Evolutionary conservation across 2,888 invertebrate genomes (phyloP), one percentile per base, ranked within the genome.

Genomic region (Keiferia lycopersicella): DNA sequence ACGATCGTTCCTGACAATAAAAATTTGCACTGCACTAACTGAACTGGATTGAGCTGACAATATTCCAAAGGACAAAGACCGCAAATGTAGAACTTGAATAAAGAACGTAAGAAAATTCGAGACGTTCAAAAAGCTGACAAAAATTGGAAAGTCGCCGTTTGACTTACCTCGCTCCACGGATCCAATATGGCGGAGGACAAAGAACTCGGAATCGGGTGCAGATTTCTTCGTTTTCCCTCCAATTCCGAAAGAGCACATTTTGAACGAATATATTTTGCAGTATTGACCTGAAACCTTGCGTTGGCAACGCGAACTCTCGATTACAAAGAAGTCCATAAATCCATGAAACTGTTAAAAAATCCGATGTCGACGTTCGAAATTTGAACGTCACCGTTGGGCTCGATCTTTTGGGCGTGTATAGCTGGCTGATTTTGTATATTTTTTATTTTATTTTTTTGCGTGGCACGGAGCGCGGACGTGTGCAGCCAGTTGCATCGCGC

Each of bases 401-500:
- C n/a, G 16, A 26, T 56, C 34, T n/a, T 16, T n/a, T n/a, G 8
- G 34, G n/a, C 14, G 34, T 8, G n/a, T 56, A 16, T 16, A 56
- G 16, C 34, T 56, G 34, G 30, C 1, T n/a, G 26, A 34, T 56
- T 56, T 56, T 56, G 30, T n/a, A 6, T 58, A 38, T 30, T 61
- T 56, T 63, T 34, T 62, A 18, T 45, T 10, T 63, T 63, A 56
- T 53, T 64, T 61, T 64, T 65, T 64, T 38, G 18, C 57, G 51
- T 59, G 58, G 65, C 20, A 61, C 58, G 51, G 57, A 50, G 59
- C 59, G 63, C 51, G 64, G 73, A 67, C 78, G 81, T 80, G 79
- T 68, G 69, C 76, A 62, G 65, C 64, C 66, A 73, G 72, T 67
- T 82, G 81, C 82, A 81, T 68, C 72, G 70, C 72, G 70, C 66